phyloP scores from a whole-genome alignment of 2,797 vertebrate species.

The Yasuhikotakia modesta region DNA sequence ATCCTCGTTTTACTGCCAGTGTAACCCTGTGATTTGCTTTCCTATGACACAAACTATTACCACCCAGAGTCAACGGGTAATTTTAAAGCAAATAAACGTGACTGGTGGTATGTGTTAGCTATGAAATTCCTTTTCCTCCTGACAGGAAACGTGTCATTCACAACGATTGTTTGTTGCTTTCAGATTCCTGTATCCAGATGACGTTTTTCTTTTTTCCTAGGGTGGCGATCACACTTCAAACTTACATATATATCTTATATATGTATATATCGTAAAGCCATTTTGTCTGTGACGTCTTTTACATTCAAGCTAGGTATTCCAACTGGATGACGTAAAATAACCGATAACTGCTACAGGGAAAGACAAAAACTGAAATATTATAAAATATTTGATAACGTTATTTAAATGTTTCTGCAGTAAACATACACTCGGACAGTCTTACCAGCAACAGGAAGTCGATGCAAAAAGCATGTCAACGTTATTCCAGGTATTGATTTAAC shows the following conservation, averaged over 20 bases:
- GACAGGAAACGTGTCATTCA: conserved; percentile 80
- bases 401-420: neutral
- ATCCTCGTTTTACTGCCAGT: conserved; percentile 73
- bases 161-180: conserved; percentile 45
- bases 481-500: conserved; percentile 84
- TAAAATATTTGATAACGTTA: neutral
- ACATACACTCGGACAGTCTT: conserved; percentile 61
- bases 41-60: conserved; percentile 89
- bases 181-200: conserved; percentile 20
- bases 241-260: neutral
- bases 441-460: conserved; percentile 65
- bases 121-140: conserved; percentile 70
- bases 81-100: conserved; percentile 90
- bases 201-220: neutral
- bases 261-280: neutral
- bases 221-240: conserved; percentile 9
- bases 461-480: conserved; percentile 83
- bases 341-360: neutral
- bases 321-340: neutral
- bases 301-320: neutral
- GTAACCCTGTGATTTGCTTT: conserved; percentile 89
- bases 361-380: neutral
- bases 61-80: conserved; percentile 83
- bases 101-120: conserved; percentile 68
- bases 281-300: conserved; percentile 5